Conservation (phyloP, 2,113 vertebrate genomes). For the Barnardius zonarius region DNA sequence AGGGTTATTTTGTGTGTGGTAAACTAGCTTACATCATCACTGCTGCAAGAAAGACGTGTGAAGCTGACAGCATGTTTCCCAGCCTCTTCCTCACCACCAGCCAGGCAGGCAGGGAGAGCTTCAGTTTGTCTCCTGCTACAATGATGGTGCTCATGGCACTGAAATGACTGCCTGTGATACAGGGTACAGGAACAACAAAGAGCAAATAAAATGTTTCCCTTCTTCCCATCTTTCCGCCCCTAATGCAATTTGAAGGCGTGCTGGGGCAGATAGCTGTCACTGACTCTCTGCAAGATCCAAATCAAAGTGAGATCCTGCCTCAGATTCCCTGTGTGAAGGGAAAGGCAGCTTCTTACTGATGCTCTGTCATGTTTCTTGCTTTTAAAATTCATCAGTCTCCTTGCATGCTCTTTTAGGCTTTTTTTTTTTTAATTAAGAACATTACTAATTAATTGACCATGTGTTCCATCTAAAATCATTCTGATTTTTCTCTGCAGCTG, state of each 20-base stretch:
- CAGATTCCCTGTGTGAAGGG: fast-evolving
- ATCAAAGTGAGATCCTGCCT: background rate
- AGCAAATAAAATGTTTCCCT: background rate
- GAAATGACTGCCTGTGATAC: background rate
- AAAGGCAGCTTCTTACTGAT: background rate
- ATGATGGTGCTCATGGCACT: background rate
- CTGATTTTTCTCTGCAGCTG: constrained; percentile 78
- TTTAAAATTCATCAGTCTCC: background rate
- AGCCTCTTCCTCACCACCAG: background rate
- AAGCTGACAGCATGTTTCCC: background rate
- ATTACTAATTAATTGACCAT: background rate
- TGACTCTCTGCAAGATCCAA: background rate
- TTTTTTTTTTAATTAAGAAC: background rate
- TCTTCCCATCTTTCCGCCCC: background rate
- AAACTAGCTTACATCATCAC: fast-evolving
- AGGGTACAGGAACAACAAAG: background rate
- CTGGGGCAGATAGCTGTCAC: background rate
- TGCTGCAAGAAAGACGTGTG: background rate
- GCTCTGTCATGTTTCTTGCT: background rate
- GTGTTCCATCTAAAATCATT: background rate
- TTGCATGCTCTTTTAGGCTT: background rate
- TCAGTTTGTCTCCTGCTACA: background rate
- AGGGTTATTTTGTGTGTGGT: background rate
- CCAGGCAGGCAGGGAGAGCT: background rate
- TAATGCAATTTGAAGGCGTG: background rate